Base-by-base conservation (phyloP, 2,797 vertebrate genomes). In the Danio kyathit region DNA sequence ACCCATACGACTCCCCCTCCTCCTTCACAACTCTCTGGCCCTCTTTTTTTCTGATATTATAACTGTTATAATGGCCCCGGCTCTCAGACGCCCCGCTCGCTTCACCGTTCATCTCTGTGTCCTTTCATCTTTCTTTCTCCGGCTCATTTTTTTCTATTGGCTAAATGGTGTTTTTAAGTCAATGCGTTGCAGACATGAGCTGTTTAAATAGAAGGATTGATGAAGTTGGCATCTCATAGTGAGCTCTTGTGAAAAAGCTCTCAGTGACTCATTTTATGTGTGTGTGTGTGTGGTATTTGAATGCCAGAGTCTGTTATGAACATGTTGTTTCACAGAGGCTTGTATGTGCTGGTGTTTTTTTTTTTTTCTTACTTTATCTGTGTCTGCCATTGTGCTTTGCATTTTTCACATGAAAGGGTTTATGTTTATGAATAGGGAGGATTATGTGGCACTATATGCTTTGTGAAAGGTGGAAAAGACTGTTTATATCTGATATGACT, bases 21-120 rank as follows among this genome's bases (percentile, higher is more conserved):
- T 61, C 21, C 13, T 82, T 8, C 5, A 44, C 60, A 81, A 80
- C 49, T 82, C 64, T 82, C 70, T 60, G 71, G 65, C 71, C 84
- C 29, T 85, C 87, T 83, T 64, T 29, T 77, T 88, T 91, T 79
- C 88, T 88, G 88, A 89, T 90, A 89, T 88, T 81, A 86, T 74
- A 64, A 86, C 88, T 89, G 83, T 90, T 89, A 89, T 84, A 89
- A 85, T 67, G 81, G 88, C 88, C 85, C 88, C 87, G 76, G 9
- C 17, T 51, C 80, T 38, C 17, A 72, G 56, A 54, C 40, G 51
- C 77, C 46, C 56, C 48, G 60, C 77, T 64, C 56, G 69, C 48
- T 72, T 74, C 54, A 81, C 51, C 71, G 73, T 67, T 65, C 67
- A 76, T 82, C 85, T 72, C 67, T 72, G 71, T 54, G 49, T 69